Base-by-base conservation (phyloP, 37 sponge, comb jelly and placozoan genomes). In the Beroe ovata region DNA sequence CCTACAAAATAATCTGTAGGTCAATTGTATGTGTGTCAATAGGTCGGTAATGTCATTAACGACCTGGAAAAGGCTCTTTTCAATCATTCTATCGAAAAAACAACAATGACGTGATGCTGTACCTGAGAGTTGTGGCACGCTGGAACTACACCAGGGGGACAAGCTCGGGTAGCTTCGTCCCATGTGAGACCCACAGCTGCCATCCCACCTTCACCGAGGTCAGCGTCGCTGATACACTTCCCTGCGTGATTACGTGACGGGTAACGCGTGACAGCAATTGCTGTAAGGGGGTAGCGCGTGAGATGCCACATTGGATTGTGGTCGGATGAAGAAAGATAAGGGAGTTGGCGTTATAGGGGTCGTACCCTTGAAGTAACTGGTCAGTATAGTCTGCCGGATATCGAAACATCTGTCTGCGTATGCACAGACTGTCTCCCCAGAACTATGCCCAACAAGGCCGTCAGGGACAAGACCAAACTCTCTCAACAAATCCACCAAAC, bases 361-460 rank as follows among this genome's bases (percentile, higher is more conserved):
- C 61, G 0, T 60, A 30, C 81, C 90, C 35, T 90, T 35, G 59
- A 64, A 89, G 60, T 92, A 92, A 71, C 71, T 84, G 11, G 71
- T 33, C 84, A 66, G 69, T n/a, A 92, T 84, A 60, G 90, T 64
- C 64, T 90, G 81, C 47, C 64, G 0, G 39, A 60, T 19, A 28
- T 91, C 90, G 32, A 92, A 60, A 54, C 71, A 47, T 0, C 90
- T 84, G 29, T 89, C 92, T 29, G 92, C 90, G 40, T 92, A 90
- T 0, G 62, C 77, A 39, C 71, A 40, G 0, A 63, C 66, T 35
- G 84, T 16, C 54, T 92, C 92, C 33, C 92, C 92, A 0, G 90
- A 88, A 14, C 90, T 90, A 89, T 92, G 92, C 21, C 92, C 92
- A 11, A 92, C 34, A 3, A 92, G 29, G 14, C 69, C 90, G 29